Evolutionary conservation across 2,888 invertebrate genomes (phyloP), one percentile per base, ranked within the genome.

Genomic region (Hoplodrina ambigua): DNA sequence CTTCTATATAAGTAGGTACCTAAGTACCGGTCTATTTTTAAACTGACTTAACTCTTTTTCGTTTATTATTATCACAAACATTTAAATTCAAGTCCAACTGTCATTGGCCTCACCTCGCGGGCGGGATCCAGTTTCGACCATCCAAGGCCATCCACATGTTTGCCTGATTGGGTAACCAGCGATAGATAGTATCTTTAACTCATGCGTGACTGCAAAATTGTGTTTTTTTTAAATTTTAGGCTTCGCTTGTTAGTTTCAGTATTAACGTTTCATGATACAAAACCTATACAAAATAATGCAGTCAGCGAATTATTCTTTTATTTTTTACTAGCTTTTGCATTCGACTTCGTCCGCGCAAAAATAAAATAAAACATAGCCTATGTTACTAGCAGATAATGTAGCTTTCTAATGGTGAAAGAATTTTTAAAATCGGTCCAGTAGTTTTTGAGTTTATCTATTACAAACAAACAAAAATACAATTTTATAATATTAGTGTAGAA

Each of bases 81-180:
- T 54, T n/a, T 20, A 19, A 49, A 73, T 54, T 74, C 30, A 30
- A 54, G 5, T 13, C 20, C 0, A 6, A 3, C 6, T 44, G 69
- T 55, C 69, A 60, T 20, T 56, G 70, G 11, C 55, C 59, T 46
- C 25, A n/a, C 15, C 44, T 55, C 11, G n/a, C 49, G 13, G 25
- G 30, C 10, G 17, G 19, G 15, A 56, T 59, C 59, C n/a, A 77
- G 72, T 56, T 70, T 55, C 33, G 70, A 15, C n/a, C 49, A 37
- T 2, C n/a, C 75, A 68, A 72, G 53, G 75, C 2, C 46, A 66
- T n/a, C 46, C n/a, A 68, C 15, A 19, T 49, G 20, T 41, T 25
- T 33, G 30, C 15, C n/a, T 50, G 37, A 15, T 37, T 15, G n/a
- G 7, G 19, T 50, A 19, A 6, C 10, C 6, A n/a, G 3, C 1